Base-by-base conservation (phyloP, 2,888 invertebrate species). In the Agriotes lineatus region DNA sequence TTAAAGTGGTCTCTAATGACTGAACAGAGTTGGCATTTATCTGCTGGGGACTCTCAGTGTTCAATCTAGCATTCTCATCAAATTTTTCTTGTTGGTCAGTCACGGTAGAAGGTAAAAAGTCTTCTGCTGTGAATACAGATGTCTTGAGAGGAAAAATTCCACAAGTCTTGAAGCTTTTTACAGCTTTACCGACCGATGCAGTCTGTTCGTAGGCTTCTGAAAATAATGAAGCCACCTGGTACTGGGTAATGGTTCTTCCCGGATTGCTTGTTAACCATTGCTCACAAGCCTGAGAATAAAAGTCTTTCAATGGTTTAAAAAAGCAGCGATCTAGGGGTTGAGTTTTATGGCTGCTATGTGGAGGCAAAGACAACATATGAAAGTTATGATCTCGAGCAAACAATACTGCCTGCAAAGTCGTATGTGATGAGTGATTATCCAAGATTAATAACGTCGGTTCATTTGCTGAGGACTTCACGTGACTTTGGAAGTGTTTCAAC, bases 361-460 rank as follows among this genome's bases (percentile, higher is more conserved):
- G 39, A 45, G 67, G 69, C 2, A 73, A 33, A 44, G 71, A 70
- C 0, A 74, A n/a, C 44, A 66, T 9, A 44, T 18, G 9, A 37
- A 82, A 75, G 10, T 81, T 79, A 73, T 81, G 77, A 3, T 79
- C 77, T 70, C 78, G 78, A 30, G 80, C 80, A 67, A n/a, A 45
- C 2, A 2, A 1, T 3, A 45, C 2, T 1, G 12, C n/a, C n/a
- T n/a, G n/a, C 1, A 2, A 74, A 72, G 57, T 79, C 20, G 18
- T 57, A 35, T 57, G 57, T 16, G 25, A 25, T 3, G 18, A 37
- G 19, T 57, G 79, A 5, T 76, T 75, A 66, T 77, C 80, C 2
- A 75, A 57, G 25, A 79, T 71, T 2, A 81, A 66, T 14, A 80
- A 54, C 25, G 78, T 6, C 9, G 33, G n/a, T n/a, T n/a, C n/a